Base-by-base conservation (phyloP, 2,888 invertebrate genomes). In the Brenthis daphne region DNA sequence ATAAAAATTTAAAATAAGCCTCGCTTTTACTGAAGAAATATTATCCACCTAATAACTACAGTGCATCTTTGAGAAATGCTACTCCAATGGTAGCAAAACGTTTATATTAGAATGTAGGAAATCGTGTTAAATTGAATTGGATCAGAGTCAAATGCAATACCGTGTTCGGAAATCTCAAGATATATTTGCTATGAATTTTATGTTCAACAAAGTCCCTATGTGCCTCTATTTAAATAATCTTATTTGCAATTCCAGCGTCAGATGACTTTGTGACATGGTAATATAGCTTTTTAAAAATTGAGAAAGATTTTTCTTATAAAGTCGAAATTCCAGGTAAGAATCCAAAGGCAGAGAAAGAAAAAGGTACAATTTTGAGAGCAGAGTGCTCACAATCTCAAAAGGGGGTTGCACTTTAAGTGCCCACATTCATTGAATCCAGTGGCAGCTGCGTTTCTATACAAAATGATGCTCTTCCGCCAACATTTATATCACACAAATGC, bases 401-500 rank as follows among this genome's bases (percentile, higher is more conserved):
- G 50, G 47, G 65, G 65, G 65, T 56, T 65, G 61, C 51, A 60
- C 69, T 57, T 65, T 69, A 65, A 69, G 65, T 68, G 65, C 63
- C 65, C 71, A 64, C 71, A 66, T 66, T 69, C 68, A 69, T 71
- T 71, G 55, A 71, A 64, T 53, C 24, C 68, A 50, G 29, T 55
- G 57, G 69, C 71, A 71, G 64, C 69, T 71, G 71, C 69, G 55
- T 64, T 47, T 64, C 67, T 67, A 64, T 68, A 69, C 66, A 64
- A 57, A 64, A 69, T 60, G 58, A 67, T 37, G 66, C 63, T 69
- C 66, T 67, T 69, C 69, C 69, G 69, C 53, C 55, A 66, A 65
- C 65, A 69, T 66, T 69, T 55, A 57, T 33, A 50, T 53, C 55
- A 37, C 53, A 71, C 66, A 66, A 60, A 43, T n/a, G 48, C 33